Conservation (phyloP, 2,797 vertebrate genomes). For the Megalops cyprinoides region DNA sequence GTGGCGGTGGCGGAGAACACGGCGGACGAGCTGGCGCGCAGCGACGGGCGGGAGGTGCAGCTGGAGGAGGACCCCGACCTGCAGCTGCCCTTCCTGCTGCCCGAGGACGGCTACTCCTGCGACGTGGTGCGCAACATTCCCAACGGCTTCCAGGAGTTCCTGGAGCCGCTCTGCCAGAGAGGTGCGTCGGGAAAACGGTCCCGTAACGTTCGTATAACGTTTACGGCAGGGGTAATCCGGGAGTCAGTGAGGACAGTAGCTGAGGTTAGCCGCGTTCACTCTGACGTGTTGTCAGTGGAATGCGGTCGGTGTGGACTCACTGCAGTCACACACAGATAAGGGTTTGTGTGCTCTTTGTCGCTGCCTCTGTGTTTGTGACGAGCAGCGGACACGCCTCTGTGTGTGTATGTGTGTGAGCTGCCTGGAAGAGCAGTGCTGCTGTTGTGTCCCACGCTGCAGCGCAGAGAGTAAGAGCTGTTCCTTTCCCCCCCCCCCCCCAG, state of each 20-base stretch:
- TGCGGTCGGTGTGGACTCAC: neutral
- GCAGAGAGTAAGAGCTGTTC: neutral
- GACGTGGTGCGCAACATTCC: constrained; percentile 96
- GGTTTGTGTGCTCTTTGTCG: neutral
- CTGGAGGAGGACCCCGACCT: constrained; percentile 96
- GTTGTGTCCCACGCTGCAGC: neutral
- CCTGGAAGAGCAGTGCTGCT: neutral
- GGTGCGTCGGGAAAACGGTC: too few relatives aligned
- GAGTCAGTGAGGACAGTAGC: neutral
- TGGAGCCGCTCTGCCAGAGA: constrained; percentile 95
- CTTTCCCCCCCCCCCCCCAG: constrained; percentile 58
- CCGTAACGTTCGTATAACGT: too few relatives aligned
- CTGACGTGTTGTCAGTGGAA: neutral
- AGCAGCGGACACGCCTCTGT: neutral
- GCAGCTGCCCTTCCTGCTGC: constrained; percentile 94
- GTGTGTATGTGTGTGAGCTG: neutral
- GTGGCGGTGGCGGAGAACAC: constrained; percentile 96
- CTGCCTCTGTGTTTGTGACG: neutral
- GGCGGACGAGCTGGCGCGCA: constrained; percentile 92
- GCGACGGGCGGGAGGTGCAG: constrained; percentile 91
- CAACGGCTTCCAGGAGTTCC: constrained; percentile 94
- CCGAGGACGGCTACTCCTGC: constrained; percentile 97
- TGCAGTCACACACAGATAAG: neutral
- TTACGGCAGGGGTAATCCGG: neutral
- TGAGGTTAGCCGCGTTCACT: neutral